phyloP scores from a whole-genome alignment of 2,113 vertebrate genomes.

The Carassius gibelio region DNA sequence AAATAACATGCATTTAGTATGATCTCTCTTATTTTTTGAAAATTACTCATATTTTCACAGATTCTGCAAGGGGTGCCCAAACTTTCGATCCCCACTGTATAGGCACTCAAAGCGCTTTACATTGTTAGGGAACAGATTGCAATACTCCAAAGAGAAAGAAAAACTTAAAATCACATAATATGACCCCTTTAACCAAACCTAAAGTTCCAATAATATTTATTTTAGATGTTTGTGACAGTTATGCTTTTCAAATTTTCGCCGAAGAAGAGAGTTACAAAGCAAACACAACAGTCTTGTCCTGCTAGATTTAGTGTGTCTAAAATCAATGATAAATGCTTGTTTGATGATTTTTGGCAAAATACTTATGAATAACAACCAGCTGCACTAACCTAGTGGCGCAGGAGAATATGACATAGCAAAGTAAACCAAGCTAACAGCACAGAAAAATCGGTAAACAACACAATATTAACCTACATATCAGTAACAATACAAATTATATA shows the following conservation, averaged over 20 bases:
- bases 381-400: not conserved
- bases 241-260: not conserved
- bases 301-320: not conserved
- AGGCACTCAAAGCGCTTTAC: too few species aligned
- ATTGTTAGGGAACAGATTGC: too few species aligned
- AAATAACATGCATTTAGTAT: too few species aligned
- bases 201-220: not conserved
- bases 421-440: not conserved
- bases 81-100: too few species aligned
- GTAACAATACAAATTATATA: not conserved
- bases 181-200: not conserved
- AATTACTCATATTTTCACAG: too few species aligned
- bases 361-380: not conserved
- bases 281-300: not conserved
- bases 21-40: too few species aligned
- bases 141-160: too few species aligned
- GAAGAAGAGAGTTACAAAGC: not conserved
- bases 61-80: too few species aligned
- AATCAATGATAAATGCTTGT: not conserved
- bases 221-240: not conserved
- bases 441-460: not conserved
- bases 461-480: not conserved
- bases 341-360: not conserved
- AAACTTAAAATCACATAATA: too few species aligned
- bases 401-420: not conserved